Base-by-base conservation (phyloP, 2,797 vertebrate species). In the Arvicola amphibius region DNA sequence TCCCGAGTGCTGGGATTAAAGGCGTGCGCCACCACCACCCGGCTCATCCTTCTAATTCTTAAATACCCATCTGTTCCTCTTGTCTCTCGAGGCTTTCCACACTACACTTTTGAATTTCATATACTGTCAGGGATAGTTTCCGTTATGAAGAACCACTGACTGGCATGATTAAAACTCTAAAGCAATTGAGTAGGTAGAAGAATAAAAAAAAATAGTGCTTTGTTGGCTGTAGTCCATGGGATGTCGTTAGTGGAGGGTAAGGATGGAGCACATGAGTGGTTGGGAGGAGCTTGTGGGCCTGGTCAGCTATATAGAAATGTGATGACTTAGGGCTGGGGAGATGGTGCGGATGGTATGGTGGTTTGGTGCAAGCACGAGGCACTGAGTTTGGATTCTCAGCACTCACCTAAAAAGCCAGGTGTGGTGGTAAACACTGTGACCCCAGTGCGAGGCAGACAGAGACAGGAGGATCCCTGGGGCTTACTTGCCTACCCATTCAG, bases 41-140 rank as follows among this genome's bases (percentile, higher is more conserved):
- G n/a, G n/a, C n/a, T 91, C 73, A 19, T 81, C 74, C 91, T 84
- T 77, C 90, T 84, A 51, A 53, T 53, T 74, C 78, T 59, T 96
- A 87, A 97, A 96, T 96, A 92, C 6, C 92, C 88, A 69, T 88
- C 0, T 12, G 12, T 74, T n/a, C 78, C 71, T 93, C 90, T 95
- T 56, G 86, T 94, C 83, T 56, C 12, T 2, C 6, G 56, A 65
- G 12, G 12, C 43, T 74, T 65, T 93, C 37, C 29, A 48, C 37
- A 37, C 74, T 88, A 95, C 88, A 16, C 94, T 73, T 96, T 88
- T 92, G 96, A 91, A 95, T 96, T 95, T 95, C 86, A 85, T 85
- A 85, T 90, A 34, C 53, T 51, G 12, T 53, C 85, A 79, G 81
- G 86, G 79, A 89, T 40, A 34, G 51, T 89, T 93, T 94, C 69